phyloP scores from a whole-genome alignment of 2,113 vertebrate genomes.

The Lepisosteus osseus region DNA sequence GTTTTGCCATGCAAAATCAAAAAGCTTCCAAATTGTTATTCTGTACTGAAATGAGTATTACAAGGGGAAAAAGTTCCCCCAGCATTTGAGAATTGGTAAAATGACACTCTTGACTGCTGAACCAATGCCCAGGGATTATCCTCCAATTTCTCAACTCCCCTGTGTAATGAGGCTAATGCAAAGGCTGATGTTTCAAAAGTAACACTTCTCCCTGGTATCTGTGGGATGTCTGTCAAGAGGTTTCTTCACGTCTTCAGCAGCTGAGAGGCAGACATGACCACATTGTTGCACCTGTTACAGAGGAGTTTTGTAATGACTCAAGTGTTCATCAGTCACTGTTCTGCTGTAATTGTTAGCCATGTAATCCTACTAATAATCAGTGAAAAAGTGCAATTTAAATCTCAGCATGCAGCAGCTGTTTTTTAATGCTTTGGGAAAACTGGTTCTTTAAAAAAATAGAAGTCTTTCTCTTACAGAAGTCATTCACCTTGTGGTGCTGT shows the following conservation, averaged over 20 bases:
- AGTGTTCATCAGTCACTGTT: not conserved
- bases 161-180: not conserved
- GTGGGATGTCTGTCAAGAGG: conserved; percentile 5
- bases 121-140: conserved; percentile 3
- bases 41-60: not conserved
- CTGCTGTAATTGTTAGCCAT: no score
- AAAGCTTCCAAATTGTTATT: not conserved
- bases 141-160: not conserved
- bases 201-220: conserved; percentile 19
- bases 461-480: not conserved
- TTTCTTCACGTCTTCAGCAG: not conserved
- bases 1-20: not conserved
- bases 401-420: no score
- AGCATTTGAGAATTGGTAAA: not conserved
- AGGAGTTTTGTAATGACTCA: not conserved
- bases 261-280: conserved; percentile 31
- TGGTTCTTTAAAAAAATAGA: not conserved
- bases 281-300: conserved; percentile 59
- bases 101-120: not conserved
- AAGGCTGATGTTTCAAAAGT: conserved; percentile 48
- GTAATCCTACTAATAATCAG: no score
- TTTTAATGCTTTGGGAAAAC: no score
- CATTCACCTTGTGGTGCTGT: no score
- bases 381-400: no score
- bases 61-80: not conserved